These are phyloP conservation scores for Tenthredo amoena DNA, from an alignment of 2,888 invertebrate species.

Conservation along the genomic window DNA sequence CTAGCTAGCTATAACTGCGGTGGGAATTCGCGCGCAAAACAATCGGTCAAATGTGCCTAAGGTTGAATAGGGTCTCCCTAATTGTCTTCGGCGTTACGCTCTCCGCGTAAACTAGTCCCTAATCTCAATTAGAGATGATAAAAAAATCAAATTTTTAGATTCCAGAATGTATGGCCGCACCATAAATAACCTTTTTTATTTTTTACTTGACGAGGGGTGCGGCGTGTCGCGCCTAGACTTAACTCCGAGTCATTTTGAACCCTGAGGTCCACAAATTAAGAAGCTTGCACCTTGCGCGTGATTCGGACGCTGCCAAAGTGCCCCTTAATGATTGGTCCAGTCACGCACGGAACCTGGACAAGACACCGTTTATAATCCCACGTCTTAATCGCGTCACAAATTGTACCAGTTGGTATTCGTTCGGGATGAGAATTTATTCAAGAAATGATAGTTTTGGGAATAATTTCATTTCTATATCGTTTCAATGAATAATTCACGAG, in stretches of 20 bases:
- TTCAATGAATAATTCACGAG: background rate
- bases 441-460: background rate
- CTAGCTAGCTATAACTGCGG: background rate
- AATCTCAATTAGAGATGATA: background rate
- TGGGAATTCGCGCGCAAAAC: conserved; percentile 3
- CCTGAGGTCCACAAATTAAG: conserved; percentile 66
- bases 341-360: conserved; percentile 67
- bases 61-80: background rate
- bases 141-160: background rate
- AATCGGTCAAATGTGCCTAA: background rate
- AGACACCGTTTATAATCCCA: conserved; percentile 66
- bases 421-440: background rate
- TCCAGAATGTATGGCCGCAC: background rate
- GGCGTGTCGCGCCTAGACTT: background rate
- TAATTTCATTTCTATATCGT: background rate
- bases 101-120: background rate
- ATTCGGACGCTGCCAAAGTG: conserved; percentile 62
- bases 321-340: conserved; percentile 68
- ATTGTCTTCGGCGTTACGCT: background rate
- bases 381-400: conserved; percentile 71
- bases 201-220: background rate
- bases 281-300: conserved; percentile 70
- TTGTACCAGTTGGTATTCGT: conserved; percentile 49
- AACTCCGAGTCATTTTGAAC: conserved; percentile 1
- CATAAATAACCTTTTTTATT: background rate